Base-by-base conservation (phyloP, 2,888 invertebrate genomes). In the Colostygia pectinataria region DNA sequence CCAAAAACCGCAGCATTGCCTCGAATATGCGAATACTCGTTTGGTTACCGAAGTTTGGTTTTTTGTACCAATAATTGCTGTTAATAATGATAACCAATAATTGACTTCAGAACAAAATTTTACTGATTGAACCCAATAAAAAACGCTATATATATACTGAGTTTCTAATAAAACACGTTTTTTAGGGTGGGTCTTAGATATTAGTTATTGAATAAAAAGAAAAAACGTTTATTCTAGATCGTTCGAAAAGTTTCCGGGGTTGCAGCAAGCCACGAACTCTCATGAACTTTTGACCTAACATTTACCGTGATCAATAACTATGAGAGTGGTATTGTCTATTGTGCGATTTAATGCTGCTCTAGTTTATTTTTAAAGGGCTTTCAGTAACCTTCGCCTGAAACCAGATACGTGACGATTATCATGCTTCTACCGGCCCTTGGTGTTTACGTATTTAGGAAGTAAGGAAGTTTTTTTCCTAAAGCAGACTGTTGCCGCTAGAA, bases 261-360 rank as follows among this genome's bases (percentile, higher is more conserved):
- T 51, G 50, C 36, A 50, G 27, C 47, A 53, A 41, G 34, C 42
- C 42, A 15, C 37, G 55, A 40, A 57, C 57, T 56, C 57, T 40
- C 41, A 23, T 50, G 49, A 63, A 57, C 66, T 62, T n/a, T 41
- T 63, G 59, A 67, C 65, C 68, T 58, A 58, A 50, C 58, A 57
- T 57, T 53, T 50, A 42, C 52, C 50, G 34, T 27, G 61, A 64
- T 68, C 67, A 61, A 68, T 66, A 65, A 44, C 54, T 53, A 49
- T 40, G 53, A 56, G 41, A 47, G 48, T 37, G 14, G 23, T 43
- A 51, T 48, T 33, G 24, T 42, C 38, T 45, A 34, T 32, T 33
- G 42, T 25, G 34, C 13, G 20, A 15, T 36, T n/a, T n/a, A 29
- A 27, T 40, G 7, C 7, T 8, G 27, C 33, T 38, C 42, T 25